A percentile compares a stretch with the other conserved stretches of the same genome.
These are phyloP conservation scores for Malurus cyaneus DNA, from an alignment of 2,113 vertebrate genomes.

Conservation along the genomic window DNA sequence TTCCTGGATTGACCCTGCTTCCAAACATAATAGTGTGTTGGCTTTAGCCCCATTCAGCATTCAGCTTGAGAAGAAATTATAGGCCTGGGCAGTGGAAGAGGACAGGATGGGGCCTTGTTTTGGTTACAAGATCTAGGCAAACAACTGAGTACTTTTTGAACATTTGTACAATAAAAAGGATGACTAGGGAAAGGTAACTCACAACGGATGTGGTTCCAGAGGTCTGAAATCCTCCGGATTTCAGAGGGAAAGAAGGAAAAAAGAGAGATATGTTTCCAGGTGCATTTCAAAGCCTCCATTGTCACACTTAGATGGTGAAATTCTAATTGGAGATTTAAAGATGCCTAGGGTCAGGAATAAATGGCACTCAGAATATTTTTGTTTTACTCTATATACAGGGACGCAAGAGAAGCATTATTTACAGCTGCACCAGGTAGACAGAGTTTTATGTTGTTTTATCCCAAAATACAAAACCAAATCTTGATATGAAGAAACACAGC, in stretches of 20 bases:
- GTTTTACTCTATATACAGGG: neutral
- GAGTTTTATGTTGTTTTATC: neutral
- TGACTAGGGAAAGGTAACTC: neutral
- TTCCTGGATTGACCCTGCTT: constrained; percentile 6
- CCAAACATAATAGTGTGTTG: constrained; percentile 21
- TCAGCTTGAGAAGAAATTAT: constrained; percentile 26
- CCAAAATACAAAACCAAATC: neutral
- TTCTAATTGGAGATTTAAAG: neutral
- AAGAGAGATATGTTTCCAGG: neutral
- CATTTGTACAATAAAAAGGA: neutral
- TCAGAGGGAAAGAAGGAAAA: neutral
- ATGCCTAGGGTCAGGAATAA: neutral
- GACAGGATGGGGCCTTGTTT: neutral
- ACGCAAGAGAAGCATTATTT: neutral
- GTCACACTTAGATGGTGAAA: neutral
- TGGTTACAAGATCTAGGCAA: constrained; percentile 34
- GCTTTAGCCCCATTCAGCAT: neutral
- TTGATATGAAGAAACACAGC: neutral
- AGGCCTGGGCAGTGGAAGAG: neutral
- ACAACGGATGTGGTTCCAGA: neutral
- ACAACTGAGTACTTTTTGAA: neutral
- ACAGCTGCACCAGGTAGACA: neutral
- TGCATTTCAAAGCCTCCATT: neutral
- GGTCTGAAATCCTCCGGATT: neutral
- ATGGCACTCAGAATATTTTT: neutral